phyloP scores from a whole-genome alignment of 1,140 invertebrate genomes.

The Zophobas morio region DNA sequence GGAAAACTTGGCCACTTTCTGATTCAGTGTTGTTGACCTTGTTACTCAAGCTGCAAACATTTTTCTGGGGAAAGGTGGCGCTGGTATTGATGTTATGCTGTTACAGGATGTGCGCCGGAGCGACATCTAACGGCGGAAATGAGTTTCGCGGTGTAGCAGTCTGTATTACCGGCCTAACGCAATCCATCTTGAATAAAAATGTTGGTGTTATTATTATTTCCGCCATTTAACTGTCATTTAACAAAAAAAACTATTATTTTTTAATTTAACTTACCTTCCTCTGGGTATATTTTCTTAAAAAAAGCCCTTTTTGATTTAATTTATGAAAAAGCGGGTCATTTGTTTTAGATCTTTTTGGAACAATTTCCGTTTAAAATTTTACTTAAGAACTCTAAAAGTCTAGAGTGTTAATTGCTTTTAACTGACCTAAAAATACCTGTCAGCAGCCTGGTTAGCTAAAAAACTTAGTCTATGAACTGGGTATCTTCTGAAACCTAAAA shows the following conservation, averaged over 20 bases:
- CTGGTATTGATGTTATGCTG: slow-evolving; percentile 19
- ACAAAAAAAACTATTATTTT: background rate
- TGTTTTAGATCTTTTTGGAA: too few relatives aligned
- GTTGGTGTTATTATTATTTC: background rate
- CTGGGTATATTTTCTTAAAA: too few relatives aligned
- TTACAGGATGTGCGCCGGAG: background rate
- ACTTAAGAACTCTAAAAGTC: too few relatives aligned
- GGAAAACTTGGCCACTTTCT: slow-evolving; percentile 58
- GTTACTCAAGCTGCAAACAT: slow-evolving; percentile 63
- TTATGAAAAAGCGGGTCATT: too few relatives aligned
- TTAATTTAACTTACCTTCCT: too few relatives aligned
- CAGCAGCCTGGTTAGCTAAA: too few relatives aligned
- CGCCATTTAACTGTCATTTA: background rate
- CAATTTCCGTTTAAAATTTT: too few relatives aligned
- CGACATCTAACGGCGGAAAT: background rate
- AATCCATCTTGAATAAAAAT: background rate
- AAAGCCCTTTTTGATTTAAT: too few relatives aligned
- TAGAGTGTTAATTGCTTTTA: too few relatives aligned
- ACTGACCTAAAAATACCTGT: too few relatives aligned
- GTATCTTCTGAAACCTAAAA: too few relatives aligned
- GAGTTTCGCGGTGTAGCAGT: background rate
- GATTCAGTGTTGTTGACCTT: slow-evolving; percentile 67
- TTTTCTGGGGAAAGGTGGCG: slow-evolving; percentile 32
- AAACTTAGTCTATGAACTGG: too few relatives aligned
- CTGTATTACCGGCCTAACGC: background rate